Evolutionary conservation across 2,113 vertebrate genomes (phyloP).

Genomic region (Phrynocephalus versicolor): DNA sequence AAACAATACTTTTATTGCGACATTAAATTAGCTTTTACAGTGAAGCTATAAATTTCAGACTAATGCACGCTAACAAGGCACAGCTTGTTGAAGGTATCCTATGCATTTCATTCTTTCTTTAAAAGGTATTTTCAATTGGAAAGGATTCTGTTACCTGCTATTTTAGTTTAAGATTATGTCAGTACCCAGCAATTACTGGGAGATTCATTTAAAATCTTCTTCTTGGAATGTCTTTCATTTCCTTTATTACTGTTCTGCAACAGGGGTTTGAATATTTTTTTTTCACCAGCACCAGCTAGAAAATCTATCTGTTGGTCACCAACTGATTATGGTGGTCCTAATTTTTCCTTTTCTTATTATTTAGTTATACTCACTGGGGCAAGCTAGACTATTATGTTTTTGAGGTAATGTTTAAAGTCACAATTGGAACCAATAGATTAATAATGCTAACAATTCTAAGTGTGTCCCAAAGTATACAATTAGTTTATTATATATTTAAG

Average conservation of each 20-base stretch:
- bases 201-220: conserved; percentile 53
- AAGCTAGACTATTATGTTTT: not conserved
- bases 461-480: not conserved
- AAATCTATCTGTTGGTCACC: not conserved
- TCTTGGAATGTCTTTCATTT: conserved; percentile 27
- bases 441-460: too few relatives aligned
- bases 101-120: conserved; percentile 54
- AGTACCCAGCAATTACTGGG: conserved; percentile 56
- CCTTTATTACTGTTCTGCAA: conserved; percentile 8
- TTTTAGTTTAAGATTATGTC: conserved; percentile 57
- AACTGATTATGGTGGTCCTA: not conserved
- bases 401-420: not conserved
- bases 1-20: conserved; percentile 69
- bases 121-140: conserved; percentile 52
- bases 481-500: too few relatives aligned
- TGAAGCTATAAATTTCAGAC: conserved; percentile 63
- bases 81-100: conserved; percentile 42
- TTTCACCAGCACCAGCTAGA: conserved; percentile 3
- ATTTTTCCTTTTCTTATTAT: not conserved
- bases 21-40: conserved; percentile 62
- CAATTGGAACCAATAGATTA: too few relatives aligned
- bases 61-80: conserved; percentile 49
- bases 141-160: conserved; percentile 54
- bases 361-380: not conserved
- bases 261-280: not conserved